These are phyloP conservation scores for Chrysolina oricalcia DNA, from an alignment of 2,888 invertebrate genomes.

Conservation along the genomic window DNA sequence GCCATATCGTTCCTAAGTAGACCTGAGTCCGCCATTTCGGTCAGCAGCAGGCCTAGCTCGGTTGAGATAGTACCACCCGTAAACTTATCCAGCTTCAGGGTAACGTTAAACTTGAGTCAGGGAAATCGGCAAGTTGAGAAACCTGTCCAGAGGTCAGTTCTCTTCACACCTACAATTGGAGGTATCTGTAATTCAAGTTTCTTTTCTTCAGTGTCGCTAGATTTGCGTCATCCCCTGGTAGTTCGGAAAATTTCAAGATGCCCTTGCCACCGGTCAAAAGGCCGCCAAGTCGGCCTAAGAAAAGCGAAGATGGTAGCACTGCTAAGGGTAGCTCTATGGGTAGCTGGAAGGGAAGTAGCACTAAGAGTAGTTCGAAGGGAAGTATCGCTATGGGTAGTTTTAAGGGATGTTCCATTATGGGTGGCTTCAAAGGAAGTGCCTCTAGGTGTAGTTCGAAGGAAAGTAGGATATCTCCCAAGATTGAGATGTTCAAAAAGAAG, in stretches of 20 bases:
- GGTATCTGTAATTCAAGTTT: background rate
- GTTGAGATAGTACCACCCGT: background rate
- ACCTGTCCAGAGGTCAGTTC: background rate
- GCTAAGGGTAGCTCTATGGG: background rate
- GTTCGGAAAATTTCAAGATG: conserved; percentile 35
- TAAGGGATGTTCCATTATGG: background rate
- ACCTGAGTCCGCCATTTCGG: background rate
- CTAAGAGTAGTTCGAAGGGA: no score
- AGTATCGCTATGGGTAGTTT: background rate
- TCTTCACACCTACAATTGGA: background rate
- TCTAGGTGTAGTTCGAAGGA: background rate
- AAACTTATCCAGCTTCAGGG: background rate
- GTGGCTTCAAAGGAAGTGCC: background rate
- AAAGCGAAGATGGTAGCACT: background rate
- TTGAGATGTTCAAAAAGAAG: background rate
- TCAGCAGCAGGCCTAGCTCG: background rate
- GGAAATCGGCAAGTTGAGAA: conserved; percentile 14
- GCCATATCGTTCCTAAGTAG: background rate
- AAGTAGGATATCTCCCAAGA: background rate
- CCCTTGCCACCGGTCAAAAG: conserved; percentile 43
- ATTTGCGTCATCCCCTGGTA: background rate
- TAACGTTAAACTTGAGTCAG: conserved; percentile 5
- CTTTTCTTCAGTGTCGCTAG: background rate
- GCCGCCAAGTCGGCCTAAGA: conserved; percentile 40
- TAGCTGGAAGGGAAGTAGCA: no score